Conservation (phyloP, 2,797 vertebrate genomes). For the Rhadinocentrus ornatus region DNA sequence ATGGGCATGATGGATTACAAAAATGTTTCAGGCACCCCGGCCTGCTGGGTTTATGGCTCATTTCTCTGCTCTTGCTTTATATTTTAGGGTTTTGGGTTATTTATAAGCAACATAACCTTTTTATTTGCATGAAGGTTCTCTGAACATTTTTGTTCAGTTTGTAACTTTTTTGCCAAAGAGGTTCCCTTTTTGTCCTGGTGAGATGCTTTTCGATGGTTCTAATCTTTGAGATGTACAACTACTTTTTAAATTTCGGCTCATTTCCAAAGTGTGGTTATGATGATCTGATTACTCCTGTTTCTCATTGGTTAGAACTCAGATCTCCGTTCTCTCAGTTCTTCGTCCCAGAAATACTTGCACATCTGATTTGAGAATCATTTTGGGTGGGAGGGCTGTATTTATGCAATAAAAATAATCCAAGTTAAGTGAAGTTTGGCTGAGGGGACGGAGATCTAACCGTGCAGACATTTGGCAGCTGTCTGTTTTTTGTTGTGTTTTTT, state of each 20-base stretch:
- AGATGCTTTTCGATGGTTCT: slow-evolving; percentile 74
- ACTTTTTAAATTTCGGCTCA: slow-evolving; percentile 22
- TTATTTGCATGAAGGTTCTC: slow-evolving; percentile 27
- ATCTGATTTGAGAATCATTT: slow-evolving; percentile 49
- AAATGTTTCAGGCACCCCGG: slow-evolving; percentile 36
- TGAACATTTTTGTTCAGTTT: slow-evolving; percentile 4
- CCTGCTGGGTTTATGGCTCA: slow-evolving; percentile 44
- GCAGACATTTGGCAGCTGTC: slow-evolving; percentile 82
- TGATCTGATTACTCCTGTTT: slow-evolving; percentile 25
- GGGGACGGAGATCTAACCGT: slow-evolving; percentile 55
- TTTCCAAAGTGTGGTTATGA: background rate
- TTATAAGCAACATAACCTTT: slow-evolving; percentile 39
- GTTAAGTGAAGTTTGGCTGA: slow-evolving; percentile 45
- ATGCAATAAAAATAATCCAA: slow-evolving; percentile 20
- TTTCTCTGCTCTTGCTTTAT: slow-evolving; percentile 54
- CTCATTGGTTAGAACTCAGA: slow-evolving; percentile 64
- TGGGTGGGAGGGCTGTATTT: slow-evolving; percentile 19
- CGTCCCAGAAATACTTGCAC: slow-evolving; percentile 30
- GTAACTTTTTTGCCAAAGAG: slow-evolving; percentile 35
- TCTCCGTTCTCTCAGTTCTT: slow-evolving; percentile 66
- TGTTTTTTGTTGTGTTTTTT: slow-evolving; percentile 37
- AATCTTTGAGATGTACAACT: slow-evolving; percentile 58
- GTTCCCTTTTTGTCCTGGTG: slow-evolving; percentile 54
- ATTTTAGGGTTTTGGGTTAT: slow-evolving; percentile 41
- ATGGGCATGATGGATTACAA: slow-evolving; percentile 45